These are phyloP conservation scores for Drosophila prolongata DNA, from an alignment of 2,888 invertebrate species.

Conservation along the genomic window DNA sequence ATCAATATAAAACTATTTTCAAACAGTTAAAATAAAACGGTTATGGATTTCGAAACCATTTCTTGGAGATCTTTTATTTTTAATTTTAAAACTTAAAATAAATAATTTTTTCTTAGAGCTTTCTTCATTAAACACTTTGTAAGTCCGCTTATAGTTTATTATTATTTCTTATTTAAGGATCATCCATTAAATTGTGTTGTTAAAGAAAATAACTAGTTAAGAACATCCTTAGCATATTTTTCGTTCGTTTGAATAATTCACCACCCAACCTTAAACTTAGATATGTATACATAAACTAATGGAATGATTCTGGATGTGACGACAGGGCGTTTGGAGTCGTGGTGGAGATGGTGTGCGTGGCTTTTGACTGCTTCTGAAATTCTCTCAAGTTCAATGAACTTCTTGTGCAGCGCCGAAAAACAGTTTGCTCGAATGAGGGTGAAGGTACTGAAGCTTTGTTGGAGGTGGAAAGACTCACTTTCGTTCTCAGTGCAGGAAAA, in stretches of 20 bases:
- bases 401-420: conserved; percentile 58
- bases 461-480: conserved; percentile 58
- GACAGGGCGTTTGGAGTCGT: conserved; percentile 4
- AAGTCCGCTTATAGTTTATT: too few relatives aligned
- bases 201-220: not conserved
- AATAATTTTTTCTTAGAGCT: too few relatives aligned
- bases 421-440: conserved; percentile 23
- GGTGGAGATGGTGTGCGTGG: conserved; percentile 13
- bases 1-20: too few relatives aligned
- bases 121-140: too few relatives aligned
- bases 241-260: not conserved
- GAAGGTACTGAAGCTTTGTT: conserved; percentile 2
- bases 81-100: too few relatives aligned
- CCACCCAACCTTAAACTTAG: conserved; percentile 3
- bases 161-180: too few relatives aligned
- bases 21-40: too few relatives aligned
- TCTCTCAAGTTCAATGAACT: conserved; percentile 68
- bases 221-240: not conserved
- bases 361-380: conserved; percentile 51
- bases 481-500: conserved; percentile 57
- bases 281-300: conserved; percentile 3
- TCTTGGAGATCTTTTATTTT: too few relatives aligned
- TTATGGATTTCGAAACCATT: too few relatives aligned
- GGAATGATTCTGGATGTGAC: conserved; percentile 15
- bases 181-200: too few relatives aligned